A percentile compares a stretch with the other conserved stretches of the same genome.
Evolutionary conservation across 1,140 invertebrate species (phyloP).

Genomic region (Brachionus sp.): DNA sequence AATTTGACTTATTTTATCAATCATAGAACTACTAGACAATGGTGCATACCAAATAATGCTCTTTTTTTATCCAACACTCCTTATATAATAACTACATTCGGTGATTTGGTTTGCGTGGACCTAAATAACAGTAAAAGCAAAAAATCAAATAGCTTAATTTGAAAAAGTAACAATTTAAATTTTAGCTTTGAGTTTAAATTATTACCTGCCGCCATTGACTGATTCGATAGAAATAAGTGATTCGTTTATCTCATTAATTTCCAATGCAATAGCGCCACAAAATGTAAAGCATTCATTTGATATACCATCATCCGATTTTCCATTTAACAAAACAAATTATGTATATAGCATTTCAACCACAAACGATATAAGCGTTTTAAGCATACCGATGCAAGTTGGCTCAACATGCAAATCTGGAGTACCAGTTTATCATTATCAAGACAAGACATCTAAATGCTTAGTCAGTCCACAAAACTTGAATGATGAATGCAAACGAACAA

Average conservation of each 20-base stretch:
- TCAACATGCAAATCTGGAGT: background rate
- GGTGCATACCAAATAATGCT: constrained; percentile 9
- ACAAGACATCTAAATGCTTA: background rate
- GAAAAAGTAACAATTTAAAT: background rate
- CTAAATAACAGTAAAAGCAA: constrained; percentile 1
- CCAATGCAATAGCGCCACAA: background rate
- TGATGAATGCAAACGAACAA: background rate
- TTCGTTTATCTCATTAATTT: background rate
- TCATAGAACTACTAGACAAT: background rate
- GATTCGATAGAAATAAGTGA: background rate
- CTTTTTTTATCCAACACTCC: constrained; percentile 1
- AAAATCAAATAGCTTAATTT: background rate
- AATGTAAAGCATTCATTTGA: background rate
- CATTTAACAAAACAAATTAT: background rate
- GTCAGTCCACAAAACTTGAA: background rate
- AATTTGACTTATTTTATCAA: background rate
- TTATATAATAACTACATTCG: background rate
- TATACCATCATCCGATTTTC: background rate
- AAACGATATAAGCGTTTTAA: background rate
- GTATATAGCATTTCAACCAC: background rate
- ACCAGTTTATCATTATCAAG: constrained; percentile 13
- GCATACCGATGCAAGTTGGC: background rate
- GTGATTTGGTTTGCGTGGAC: constrained; percentile 14
- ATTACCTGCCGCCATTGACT: background rate
- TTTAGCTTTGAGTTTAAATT: background rate